Evolutionary conservation across 92 coral and sea anemone species (phyloP), one percentile per base, ranked within the genome.

Genomic region (Zoanthus sansibaricus): DNA sequence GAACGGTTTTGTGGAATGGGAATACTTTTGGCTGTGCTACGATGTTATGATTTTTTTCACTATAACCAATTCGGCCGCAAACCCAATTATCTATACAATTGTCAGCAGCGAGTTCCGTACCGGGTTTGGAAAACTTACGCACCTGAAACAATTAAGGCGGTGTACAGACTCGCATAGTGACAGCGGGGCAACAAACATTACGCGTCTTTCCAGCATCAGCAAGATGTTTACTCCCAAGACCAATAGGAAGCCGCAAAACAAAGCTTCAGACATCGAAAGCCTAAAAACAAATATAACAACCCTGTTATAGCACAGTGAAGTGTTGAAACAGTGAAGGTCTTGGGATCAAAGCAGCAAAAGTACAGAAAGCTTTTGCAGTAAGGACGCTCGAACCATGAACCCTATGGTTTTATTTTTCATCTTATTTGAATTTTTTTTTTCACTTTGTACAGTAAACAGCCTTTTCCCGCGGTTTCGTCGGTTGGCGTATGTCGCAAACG

Each of bases 91-190:
- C 17, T 79, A 79, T 13, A 42, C 72, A 0, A 46, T 62, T 30
- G 83, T 79, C 51, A 79, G 83, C 37, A 79, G 62, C 10, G 83
- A 79, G 83, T 79, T 79, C 83, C 83, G 83, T 9, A 59, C 11
- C 6, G 82, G 82, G 49, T 55, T 77, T 59, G 67, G 21, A 21
- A 59, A 52, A 17, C 18, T 77, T 7, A 25, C 55, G 13, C 64
- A 14, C 18, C 42, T 77, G 12, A 61, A 62, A 3, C 67, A 77
- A 47, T 54, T 72, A 12, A 30, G 18, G 16, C 82, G 82, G 5
- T 77, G 82, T 45, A 55, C 68, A 5, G 82, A 77, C 69, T 77
- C 82, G 11, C 82, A 77, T 0, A 54, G 69, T 30, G 82, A 77
- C 17, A 76, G 82, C 44, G 66, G 64, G 25, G 9, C 52, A 5